Evolutionary conservation across 2,888 invertebrate genomes (phyloP).

Genomic region (Rhyacophila evoluta): DNA sequence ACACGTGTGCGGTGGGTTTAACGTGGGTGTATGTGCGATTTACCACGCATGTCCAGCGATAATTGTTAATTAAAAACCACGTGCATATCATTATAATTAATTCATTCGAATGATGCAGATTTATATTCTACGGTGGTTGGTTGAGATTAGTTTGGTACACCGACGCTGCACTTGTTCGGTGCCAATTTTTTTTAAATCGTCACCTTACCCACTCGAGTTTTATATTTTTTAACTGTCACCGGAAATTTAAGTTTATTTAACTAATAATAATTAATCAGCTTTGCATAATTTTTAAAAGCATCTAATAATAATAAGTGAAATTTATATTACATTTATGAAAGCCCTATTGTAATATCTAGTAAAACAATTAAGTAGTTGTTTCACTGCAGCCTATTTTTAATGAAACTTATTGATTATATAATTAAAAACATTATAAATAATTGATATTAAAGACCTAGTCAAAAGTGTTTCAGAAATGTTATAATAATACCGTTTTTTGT

Average conservation of each 20-base stretch:
- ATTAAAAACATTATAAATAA: too few relatives aligned
- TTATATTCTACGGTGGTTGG: background rate
- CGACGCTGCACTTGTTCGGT: background rate
- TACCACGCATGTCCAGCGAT: background rate
- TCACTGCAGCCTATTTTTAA: too few relatives aligned
- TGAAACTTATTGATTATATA: too few relatives aligned
- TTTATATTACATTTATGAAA: too few relatives aligned
- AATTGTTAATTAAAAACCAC: slow-evolving; percentile 1
- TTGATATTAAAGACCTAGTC: too few relatives aligned
- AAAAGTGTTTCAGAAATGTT: too few relatives aligned
- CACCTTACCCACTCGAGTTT: background rate
- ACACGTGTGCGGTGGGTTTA: slow-evolving; percentile 12
- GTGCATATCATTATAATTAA: slow-evolving; percentile 1
- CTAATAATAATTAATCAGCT: background rate
- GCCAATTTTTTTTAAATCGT: background rate
- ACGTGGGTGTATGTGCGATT: slow-evolving; percentile 19
- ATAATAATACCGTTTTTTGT: too few relatives aligned
- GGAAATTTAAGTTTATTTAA: background rate
- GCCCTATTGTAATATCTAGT: too few relatives aligned
- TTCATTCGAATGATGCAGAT: background rate
- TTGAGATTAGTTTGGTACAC: background rate
- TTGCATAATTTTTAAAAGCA: background rate
- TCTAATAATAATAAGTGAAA: too few relatives aligned
- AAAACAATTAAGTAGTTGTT: too few relatives aligned
- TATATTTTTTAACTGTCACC: slow-evolving; percentile 1